phyloP scores from a whole-genome alignment of 1,140 invertebrate species.

The Oryzaephilus surinamensis region DNA sequence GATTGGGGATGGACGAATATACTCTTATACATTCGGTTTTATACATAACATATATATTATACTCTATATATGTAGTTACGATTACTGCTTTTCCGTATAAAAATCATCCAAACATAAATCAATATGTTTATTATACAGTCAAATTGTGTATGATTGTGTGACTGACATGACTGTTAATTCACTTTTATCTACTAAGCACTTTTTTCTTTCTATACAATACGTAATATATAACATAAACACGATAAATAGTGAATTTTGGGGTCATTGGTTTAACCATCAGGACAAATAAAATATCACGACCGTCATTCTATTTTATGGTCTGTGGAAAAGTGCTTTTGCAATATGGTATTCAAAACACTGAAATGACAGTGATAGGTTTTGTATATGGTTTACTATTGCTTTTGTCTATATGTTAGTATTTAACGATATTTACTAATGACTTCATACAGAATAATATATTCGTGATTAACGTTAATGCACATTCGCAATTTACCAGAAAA shows the following conservation, averaged over 20 bases:
- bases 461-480: no score
- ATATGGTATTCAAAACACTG: slow-evolving; percentile 32
- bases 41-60: no score
- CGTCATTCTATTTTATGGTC: slow-evolving; percentile 32
- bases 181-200: slow-evolving; percentile 14
- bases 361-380: no score
- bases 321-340: slow-evolving; percentile 29
- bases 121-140: slow-evolving; percentile 21
- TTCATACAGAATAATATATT: no score
- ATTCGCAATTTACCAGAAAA: no score
- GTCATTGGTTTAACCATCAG: slow-evolving; percentile 31
- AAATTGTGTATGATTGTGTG: slow-evolving; percentile 17
- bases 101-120: slow-evolving; percentile 11
- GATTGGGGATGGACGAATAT: no score
- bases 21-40: no score
- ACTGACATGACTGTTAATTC: slow-evolving; percentile 21
- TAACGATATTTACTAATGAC: no score
- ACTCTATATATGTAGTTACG: slow-evolving; percentile 6
- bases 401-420: no score
- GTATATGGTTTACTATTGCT: no score
- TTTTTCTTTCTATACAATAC: slow-evolving; percentile 21
- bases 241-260: slow-evolving; percentile 29
- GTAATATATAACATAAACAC: no score
- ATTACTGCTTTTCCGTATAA: slow-evolving; percentile 7
- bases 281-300: slow-evolving; percentile 35